A percentile compares a stretch with the other conserved stretches of the same genome.
phyloP scores from a whole-genome alignment of 2,113 vertebrate genomes.

The Toxostoma redivivum region DNA sequence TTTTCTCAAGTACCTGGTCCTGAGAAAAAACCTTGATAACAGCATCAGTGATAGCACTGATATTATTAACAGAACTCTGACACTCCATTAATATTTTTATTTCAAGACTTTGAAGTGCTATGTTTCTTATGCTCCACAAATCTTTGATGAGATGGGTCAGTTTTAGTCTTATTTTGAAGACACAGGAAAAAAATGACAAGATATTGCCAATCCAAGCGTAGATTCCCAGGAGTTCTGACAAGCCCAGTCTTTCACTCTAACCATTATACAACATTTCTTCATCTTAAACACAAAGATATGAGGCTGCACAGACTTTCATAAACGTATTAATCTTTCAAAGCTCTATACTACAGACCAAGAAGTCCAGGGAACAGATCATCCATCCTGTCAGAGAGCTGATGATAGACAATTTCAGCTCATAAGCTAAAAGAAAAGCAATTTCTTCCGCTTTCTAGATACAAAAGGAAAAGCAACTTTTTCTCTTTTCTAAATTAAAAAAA shows the following conservation, averaged over 20 bases:
- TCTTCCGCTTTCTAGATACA: not conserved
- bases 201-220: not conserved
- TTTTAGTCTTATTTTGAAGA: not conserved
- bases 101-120: not conserved
- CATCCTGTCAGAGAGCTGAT: not conserved
- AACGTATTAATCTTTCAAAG: slow-evolving; percentile 10
- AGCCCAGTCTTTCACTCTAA: not conserved
- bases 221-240: not conserved
- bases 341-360: not conserved
- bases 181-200: not conserved
- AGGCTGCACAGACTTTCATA: not conserved
- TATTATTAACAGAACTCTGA: not conserved
- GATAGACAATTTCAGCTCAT: not conserved
- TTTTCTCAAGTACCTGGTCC: not conserved
- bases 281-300: not conserved
- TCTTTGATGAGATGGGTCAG: not conserved
- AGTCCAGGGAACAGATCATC: not conserved
- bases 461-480: not conserved
- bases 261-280: not conserved
- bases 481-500: not conserved
- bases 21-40: not conserved
- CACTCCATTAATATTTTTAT: not conserved
- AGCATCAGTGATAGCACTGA: not conserved
- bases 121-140: not conserved
- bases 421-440: not conserved